Conservation (phyloP, 1,140 invertebrate genomes). For the Drosophila gunungcola region DNA sequence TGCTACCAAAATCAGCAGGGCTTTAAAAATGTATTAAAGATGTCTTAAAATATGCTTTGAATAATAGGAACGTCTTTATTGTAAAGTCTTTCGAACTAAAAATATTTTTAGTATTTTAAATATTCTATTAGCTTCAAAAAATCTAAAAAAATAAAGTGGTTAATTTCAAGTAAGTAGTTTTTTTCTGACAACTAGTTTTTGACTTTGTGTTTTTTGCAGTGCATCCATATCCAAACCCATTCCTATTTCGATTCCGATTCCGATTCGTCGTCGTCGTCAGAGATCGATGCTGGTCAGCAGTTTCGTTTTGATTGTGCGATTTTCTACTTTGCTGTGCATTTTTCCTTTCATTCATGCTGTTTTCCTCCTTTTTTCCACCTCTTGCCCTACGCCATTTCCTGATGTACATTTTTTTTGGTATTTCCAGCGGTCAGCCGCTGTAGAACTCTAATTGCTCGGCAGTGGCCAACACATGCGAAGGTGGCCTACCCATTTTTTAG, state of each 20-base stretch:
- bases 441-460: conserved; percentile 77
- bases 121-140: too few species aligned
- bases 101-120: too few species aligned
- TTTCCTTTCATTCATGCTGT: conserved; percentile 40
- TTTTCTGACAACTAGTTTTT: too few species aligned
- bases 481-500: conserved; percentile 58
- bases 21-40: too few species aligned
- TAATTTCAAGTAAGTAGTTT: too few species aligned
- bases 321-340: conserved; percentile 73
- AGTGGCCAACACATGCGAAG: conserved; percentile 59
- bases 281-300: conserved; percentile 73
- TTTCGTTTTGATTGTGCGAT: conserved; percentile 79
- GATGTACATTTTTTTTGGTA: conserved; percentile 24
- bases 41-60: too few species aligned
- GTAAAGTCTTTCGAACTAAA: too few species aligned
- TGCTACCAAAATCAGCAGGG: too few species aligned
- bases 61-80: too few species aligned
- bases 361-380: conserved; percentile 25
- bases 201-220: not conserved
- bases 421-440: conserved; percentile 59
- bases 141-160: too few species aligned
- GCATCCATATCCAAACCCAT: conserved; percentile 24
- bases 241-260: conserved; percentile 39
- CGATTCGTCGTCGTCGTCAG: conserved; percentile 31
- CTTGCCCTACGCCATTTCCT: conserved; percentile 24